These are phyloP conservation scores for Drosophila melanica DNA, from an alignment of 1,140 invertebrate genomes.

Conservation along the genomic window DNA sequence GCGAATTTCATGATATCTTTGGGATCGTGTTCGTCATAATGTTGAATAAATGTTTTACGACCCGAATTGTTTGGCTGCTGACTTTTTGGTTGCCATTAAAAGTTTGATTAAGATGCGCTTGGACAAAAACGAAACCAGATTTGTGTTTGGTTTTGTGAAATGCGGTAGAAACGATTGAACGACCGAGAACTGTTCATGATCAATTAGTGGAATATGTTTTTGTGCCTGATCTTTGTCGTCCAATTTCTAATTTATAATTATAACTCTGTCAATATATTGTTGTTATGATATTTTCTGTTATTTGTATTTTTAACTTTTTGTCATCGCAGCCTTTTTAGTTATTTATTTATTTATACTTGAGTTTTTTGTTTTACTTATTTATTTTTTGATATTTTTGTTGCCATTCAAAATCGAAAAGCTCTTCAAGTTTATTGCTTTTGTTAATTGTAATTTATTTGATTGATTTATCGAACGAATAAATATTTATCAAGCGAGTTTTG, in stretches of 20 bases:
- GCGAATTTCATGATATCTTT: conserved; percentile 52
- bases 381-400: conserved; percentile 24
- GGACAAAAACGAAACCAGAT: conserved; percentile 67
- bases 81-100: conserved; percentile 40
- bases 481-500: conserved; percentile 73
- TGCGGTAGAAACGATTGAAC: not conserved
- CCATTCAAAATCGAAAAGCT: conserved; percentile 41
- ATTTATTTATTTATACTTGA: conserved; percentile 17
- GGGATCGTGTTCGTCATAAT: conserved; percentile 56
- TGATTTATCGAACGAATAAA: conserved; percentile 77
- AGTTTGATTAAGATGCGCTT: conserved; percentile 64
- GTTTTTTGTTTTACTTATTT: conserved; percentile 21
- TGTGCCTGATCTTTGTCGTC: not conserved
- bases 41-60: conserved; percentile 69
- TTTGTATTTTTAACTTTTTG: conserved; percentile 24
- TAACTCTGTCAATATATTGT: conserved; percentile 42
- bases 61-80: conserved; percentile 51
- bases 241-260: conserved; percentile 76
- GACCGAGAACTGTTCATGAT: conserved; percentile 49
- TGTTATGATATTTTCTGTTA: conserved; percentile 28
- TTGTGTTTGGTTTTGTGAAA: conserved; percentile 28
- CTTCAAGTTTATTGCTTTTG: conserved; percentile 68
- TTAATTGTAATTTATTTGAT: conserved; percentile 83
- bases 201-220: conserved; percentile 62
- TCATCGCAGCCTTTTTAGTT: conserved; percentile 39